A percentile compares a stretch with the other conserved stretches of the same genome.
These are phyloP conservation scores for Hemiprocne comata DNA, from an alignment of 2,113 vertebrate genomes.

Conservation along the genomic window DNA sequence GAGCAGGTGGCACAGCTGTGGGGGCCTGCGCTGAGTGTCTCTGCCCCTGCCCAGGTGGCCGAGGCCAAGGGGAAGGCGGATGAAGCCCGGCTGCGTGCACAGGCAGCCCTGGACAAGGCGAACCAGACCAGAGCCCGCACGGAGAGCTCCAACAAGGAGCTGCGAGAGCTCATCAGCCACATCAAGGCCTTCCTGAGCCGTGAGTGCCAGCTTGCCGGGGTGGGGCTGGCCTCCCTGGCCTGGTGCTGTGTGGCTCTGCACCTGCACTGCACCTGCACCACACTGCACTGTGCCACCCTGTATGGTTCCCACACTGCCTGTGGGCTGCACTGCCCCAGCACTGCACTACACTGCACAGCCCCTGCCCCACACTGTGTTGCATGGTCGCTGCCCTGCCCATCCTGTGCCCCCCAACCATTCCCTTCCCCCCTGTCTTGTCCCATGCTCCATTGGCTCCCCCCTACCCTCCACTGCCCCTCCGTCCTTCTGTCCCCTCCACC, in stretches of 20 bases:
- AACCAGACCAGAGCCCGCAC: constrained; percentile 87
- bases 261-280: background rate
- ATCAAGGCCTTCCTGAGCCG: constrained; percentile 94
- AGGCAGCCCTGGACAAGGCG: constrained; percentile 89
- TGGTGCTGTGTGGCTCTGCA: background rate
- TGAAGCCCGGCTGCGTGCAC: constrained; percentile 85
- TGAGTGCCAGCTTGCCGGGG: constrained; percentile 66
- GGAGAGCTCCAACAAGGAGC: constrained; percentile 90
- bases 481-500: background rate
- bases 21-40: background rate
- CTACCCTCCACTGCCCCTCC: background rate
- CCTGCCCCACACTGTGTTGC: background rate
- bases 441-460: background rate
- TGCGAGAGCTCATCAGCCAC: constrained; percentile 92
- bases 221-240: background rate
- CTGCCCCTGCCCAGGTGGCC: constrained; percentile 78
- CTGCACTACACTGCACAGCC: background rate
- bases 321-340: background rate
- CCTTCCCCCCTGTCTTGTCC: background rate
- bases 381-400: background rate
- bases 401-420: rapidly evolving
- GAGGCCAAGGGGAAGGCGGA: constrained; percentile 89
- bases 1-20: background rate
- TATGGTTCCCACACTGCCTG: background rate
- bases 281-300: rapidly evolving